Conservation (phyloP, 2,113 vertebrate species). For the Rhombomys opimus region DNA sequence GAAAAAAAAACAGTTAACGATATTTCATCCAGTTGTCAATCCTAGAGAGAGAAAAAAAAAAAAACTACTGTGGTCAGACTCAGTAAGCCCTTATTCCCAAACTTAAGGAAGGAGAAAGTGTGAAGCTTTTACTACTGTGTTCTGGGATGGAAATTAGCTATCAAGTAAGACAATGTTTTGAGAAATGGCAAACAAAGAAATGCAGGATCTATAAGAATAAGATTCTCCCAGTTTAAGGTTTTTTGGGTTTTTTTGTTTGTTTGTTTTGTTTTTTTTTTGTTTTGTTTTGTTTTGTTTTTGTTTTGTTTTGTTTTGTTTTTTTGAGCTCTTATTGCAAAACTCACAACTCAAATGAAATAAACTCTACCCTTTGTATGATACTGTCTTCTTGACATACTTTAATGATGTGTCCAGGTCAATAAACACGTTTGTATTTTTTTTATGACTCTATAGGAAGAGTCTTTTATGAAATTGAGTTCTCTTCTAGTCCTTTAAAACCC, state of each 20-base stretch:
- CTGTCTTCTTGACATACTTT: neutral
- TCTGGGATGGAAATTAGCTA: neutral
- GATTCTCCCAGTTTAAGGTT: no score
- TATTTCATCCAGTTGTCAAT: neutral
- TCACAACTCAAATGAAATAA: neutral
- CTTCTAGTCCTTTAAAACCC: no score
- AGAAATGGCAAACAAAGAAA: neutral
- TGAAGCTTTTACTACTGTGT: neutral
- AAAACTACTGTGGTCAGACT: neutral
- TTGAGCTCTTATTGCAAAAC: neutral
- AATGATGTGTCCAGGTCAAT: neutral
- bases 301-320: neutral
- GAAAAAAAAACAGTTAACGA: neutral
- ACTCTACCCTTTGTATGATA: neutral
- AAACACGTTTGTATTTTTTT: neutral
- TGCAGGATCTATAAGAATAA: no score
- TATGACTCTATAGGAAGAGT: neutral
- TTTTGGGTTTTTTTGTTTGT: no score
- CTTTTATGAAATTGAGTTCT: neutral
- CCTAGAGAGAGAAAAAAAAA: neutral
- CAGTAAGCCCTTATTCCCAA: neutral
- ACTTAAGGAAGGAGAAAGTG: neutral
- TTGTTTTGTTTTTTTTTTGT: no score
- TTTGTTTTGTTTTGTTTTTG: no score
- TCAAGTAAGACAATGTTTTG: neutral